These are phyloP conservation scores for Ichneumoninae sp. DNA, from an alignment of 2,888 invertebrate species.

Conservation along the genomic window DNA sequence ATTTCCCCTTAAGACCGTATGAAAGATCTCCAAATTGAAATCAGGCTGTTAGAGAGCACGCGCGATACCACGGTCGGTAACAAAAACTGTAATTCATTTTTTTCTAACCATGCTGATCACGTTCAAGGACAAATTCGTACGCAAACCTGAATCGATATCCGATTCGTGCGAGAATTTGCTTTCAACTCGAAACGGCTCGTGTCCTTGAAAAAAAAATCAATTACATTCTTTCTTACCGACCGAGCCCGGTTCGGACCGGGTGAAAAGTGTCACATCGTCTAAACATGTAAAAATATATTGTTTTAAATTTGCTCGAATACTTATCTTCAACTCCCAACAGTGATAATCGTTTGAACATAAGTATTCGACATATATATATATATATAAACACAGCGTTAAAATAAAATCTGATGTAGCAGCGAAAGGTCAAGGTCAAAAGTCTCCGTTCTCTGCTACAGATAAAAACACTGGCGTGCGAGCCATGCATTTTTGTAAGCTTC, in stretches of 20 bases:
- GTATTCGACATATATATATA: too few species aligned
- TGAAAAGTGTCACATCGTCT: not conserved
- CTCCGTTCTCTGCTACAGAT: constrained; percentile 11
- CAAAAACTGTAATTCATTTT: not conserved
- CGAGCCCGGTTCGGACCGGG: not conserved
- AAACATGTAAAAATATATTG: not conserved
- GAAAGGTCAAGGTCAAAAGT: constrained; percentile 13
- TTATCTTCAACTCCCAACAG: too few species aligned
- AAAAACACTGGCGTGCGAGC: not conserved
- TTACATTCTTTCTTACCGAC: not conserved
- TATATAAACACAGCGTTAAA: not conserved
- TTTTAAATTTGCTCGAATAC: not conserved
- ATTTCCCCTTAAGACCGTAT: too few species aligned
- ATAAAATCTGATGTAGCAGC: not conserved
- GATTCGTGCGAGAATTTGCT: not conserved
- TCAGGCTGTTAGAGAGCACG: too few species aligned
- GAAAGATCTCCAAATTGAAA: too few species aligned
- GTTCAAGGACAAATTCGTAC: not conserved
- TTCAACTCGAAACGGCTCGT: not conserved
- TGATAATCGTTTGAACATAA: too few species aligned
- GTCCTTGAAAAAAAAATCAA: not conserved
- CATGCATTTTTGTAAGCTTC: not conserved
- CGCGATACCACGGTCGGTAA: not conserved
- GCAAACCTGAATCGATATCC: not conserved
- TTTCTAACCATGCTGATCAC: not conserved